Base-by-base conservation (phyloP, 1,140 invertebrate species). In the Heliconius eleuchia region DNA sequence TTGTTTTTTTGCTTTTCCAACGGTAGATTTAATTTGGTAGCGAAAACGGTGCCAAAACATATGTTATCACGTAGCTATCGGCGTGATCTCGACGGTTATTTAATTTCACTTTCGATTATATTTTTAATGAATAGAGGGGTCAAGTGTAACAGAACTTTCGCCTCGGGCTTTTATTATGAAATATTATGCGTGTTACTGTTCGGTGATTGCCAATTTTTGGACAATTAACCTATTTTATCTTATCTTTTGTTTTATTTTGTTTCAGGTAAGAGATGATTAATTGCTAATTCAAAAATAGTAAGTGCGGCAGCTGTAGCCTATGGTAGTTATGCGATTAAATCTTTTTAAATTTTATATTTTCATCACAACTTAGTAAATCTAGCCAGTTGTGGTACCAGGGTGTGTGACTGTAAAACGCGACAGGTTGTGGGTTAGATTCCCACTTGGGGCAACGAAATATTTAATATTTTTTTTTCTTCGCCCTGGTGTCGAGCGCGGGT, bases 61-160 rank as follows among this genome's bases (percentile, higher is more conserved):
- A 82, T 89, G 85, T 88, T 84, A 86, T 86, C 88, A 82, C 83
- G 82, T 82, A 74, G 66, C 84, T 86, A 86, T 87, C 87, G 84
- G 87, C 87, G 85, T 86, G 85, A 91, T 90, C 85, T 89, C 81
- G 66, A 81, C 66, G 79, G 80, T 80, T 86, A 91, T 89, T 92
- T 91, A 89, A 92, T 92, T 93, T 93, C 88, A 92, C 91, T 93
- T 91, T 93, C 89, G 86, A 90, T 91, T 89, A 89, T 88, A 82
- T 87, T 88, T 52, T 84, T 91, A 91, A 91, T 92, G 89, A 89
- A 91, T 88, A 84, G 85, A 84, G 88, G 85, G 92, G 92, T 93
- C 91, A 91, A 82, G 70, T 80, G 73, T 75, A 77, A 60, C 66
- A 42, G 39, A 76, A 81, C 78, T 84, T 84, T 83, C 82, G 82